Evolutionary conservation across 2,113 vertebrate genomes (phyloP).

Genomic region (Ammodytes dubius): DNA sequence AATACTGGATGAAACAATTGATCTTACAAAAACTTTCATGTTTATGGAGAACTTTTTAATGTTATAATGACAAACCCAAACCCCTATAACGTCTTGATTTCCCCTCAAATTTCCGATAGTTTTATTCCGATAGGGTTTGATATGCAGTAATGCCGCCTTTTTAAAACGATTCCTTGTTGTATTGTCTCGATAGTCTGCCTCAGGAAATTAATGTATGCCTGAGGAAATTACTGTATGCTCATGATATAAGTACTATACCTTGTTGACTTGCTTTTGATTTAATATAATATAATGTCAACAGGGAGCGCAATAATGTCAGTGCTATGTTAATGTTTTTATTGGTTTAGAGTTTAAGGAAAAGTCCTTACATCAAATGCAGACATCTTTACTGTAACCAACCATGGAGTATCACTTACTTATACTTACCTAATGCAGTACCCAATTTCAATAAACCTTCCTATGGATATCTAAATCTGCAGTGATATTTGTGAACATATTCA

Average conservation of each 20-base stretch:
- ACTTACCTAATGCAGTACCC: slow-evolving; percentile 21
- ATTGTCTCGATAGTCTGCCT: slow-evolving; percentile 32
- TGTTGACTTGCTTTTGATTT: slow-evolving; percentile 19
- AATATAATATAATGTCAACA: slow-evolving; percentile 13
- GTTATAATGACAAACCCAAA: slow-evolving; percentile 63
- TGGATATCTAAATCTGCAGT: slow-evolving; percentile 38
- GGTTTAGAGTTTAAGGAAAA: neutral
- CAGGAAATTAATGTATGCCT: slow-evolving; percentile 14
- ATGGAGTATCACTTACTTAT: slow-evolving; percentile 31
- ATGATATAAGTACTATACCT: slow-evolving; percentile 17
- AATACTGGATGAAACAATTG: slow-evolving; percentile 63
- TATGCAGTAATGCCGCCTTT: slow-evolving; percentile 33
- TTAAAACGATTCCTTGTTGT: slow-evolving; percentile 30
- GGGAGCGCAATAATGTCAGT: slow-evolving; percentile 15
- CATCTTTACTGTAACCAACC: slow-evolving; percentile 6
- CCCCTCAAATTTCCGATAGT: slow-evolving; percentile 40
- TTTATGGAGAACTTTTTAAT: slow-evolving; percentile 45
- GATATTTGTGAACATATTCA: neutral
- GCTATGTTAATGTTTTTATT: slow-evolving; percentile 22
- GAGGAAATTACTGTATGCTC: slow-evolving; percentile 19
- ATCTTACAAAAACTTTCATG: slow-evolving; percentile 60
- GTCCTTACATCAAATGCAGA: slow-evolving; percentile 24
- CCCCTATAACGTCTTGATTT: slow-evolving; percentile 36
- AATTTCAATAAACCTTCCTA: slow-evolving; percentile 33
- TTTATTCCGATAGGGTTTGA: slow-evolving; percentile 32